Evolutionary conservation across 2,113 vertebrate species (phyloP).

Genomic region (Strigops habroptila): DNA sequence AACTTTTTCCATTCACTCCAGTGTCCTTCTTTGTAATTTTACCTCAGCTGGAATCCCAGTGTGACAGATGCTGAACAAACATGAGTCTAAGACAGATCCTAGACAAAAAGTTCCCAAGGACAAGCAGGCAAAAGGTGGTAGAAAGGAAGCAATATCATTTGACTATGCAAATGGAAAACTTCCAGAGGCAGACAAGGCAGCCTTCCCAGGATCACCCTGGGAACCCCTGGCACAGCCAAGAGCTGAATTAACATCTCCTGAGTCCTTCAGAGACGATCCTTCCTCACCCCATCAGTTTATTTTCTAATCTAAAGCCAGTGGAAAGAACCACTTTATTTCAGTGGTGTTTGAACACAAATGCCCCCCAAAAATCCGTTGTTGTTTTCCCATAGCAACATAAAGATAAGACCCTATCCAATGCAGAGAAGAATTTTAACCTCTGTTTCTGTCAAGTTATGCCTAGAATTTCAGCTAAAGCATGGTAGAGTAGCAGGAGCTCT

Average conservation of each 20-base stretch:
- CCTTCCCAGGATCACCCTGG: neutral
- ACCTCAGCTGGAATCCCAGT: neutral
- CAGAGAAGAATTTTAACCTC: neutral
- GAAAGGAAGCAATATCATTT: neutral
- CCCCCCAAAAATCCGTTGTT: neutral
- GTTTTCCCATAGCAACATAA: neutral
- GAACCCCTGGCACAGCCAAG: conserved; percentile 1
- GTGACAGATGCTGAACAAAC: neutral
- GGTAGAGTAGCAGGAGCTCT: neutral
- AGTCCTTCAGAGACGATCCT: neutral
- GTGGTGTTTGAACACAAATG: neutral
- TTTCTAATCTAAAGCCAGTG: neutral
- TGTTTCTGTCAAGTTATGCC: neutral
- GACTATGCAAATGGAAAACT: neutral
- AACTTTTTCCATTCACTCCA: neutral
- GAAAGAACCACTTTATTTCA: neutral
- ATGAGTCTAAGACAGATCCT: neutral
- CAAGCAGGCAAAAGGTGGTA: neutral
- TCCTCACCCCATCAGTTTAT: neutral
- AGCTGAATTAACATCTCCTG: neutral
- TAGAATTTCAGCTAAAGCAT: neutral
- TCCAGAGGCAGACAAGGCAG: neutral
- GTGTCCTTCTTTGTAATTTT: neutral
- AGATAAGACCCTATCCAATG: neutral
- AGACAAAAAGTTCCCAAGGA: neutral